These are phyloP conservation scores for Avahi laniger DNA, from an alignment of 2,797 vertebrate genomes.

Conservation along the genomic window DNA sequence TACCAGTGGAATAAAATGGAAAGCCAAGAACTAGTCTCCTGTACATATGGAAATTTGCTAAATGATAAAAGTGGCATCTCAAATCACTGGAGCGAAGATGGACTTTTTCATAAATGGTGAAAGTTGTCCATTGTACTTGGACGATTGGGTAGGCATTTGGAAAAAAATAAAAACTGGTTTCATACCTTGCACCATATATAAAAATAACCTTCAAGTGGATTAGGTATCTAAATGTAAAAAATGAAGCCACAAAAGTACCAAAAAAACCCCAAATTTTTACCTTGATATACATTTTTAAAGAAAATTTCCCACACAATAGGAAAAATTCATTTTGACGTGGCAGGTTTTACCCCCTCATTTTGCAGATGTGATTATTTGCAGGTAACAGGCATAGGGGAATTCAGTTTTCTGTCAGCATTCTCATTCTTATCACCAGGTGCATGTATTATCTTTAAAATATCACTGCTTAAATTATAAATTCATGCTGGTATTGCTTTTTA, in stretches of 20 bases:
- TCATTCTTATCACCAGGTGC: neutral
- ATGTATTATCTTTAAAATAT: conserved; percentile 7
- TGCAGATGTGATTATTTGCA: neutral
- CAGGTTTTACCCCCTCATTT: neutral
- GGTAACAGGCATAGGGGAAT: neutral
- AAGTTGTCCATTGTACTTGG: neutral
- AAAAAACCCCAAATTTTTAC: neutral
- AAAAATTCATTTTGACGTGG: conserved; percentile 22
- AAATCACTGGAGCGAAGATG: neutral
- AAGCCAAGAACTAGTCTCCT: neutral
- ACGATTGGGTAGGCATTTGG: neutral
- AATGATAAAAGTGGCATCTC: neutral
- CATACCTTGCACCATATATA: neutral
- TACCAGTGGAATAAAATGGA: neutral
- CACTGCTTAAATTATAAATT: conserved; percentile 1
- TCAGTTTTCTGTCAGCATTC: neutral
- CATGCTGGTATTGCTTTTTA: conserved; percentile 2
- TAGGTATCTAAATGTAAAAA: conserved; percentile 30
- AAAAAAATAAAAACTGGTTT: neutral
- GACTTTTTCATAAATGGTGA: neutral
- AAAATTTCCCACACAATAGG: neutral
- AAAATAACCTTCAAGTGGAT: conserved; percentile 23
- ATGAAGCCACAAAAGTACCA: neutral
- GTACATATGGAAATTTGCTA: conserved; percentile 2
- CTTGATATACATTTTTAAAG: neutral